These are phyloP conservation scores for Tachycineta bicolor DNA, from an alignment of 2,113 vertebrate species.

Conservation along the genomic window DNA sequence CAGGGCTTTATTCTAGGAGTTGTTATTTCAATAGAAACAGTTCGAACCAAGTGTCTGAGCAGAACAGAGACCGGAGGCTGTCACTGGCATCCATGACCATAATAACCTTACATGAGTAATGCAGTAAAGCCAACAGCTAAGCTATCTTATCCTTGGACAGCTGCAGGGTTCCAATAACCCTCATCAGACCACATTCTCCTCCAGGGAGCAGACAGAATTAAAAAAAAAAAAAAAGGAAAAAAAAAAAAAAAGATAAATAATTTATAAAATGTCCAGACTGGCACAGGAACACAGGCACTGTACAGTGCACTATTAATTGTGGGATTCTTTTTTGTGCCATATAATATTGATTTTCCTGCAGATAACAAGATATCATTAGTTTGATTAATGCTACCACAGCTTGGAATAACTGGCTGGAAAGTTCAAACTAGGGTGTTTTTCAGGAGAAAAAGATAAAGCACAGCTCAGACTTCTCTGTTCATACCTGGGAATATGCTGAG, in stretches of 20 bases:
- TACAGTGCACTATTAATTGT: neutral
- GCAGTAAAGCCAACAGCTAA: neutral
- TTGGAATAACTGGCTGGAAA: conserved; percentile 21
- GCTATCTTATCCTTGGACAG: conserved; percentile 21
- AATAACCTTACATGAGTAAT: neutral
- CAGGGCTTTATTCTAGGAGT: neutral
- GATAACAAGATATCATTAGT: conserved; percentile 49
- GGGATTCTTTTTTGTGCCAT: neutral
- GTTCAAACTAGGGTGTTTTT: conserved; percentile 28
- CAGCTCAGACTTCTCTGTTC: neutral
- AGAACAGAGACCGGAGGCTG: neutral
- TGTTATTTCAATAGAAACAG: conserved; percentile 5
- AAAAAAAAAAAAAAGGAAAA: neutral
- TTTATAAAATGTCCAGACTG: neutral
- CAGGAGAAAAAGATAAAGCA: conserved; percentile 5
- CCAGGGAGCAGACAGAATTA: neutral
- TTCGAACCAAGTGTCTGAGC: neutral
- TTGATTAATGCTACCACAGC: conserved; percentile 47
- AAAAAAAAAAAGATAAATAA: neutral
- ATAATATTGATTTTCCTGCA: conserved; percentile 46
- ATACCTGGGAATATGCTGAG: neutral
- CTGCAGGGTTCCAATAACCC: neutral
- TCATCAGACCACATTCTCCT: neutral
- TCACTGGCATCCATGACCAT: neutral
- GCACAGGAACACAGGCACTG: neutral